Base-by-base conservation (phyloP, 92 coral and sea anemone genomes). In the Porites evermanni region DNA sequence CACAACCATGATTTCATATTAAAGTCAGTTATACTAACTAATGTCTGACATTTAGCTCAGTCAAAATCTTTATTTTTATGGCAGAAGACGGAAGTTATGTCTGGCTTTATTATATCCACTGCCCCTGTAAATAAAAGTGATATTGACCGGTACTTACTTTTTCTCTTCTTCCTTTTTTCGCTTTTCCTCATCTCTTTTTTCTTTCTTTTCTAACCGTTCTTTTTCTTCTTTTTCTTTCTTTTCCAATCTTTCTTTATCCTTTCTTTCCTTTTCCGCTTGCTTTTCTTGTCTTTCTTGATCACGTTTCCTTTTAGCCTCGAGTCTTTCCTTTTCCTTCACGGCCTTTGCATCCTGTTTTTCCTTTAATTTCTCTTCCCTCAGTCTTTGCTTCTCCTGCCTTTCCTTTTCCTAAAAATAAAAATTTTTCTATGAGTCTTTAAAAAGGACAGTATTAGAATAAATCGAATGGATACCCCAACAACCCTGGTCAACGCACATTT, bases 231-330 rank as follows among this genome's bases (percentile, higher is more conserved):
- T 88, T 58, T 88, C 92, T 85, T 82, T 96, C 89, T 92, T 95
- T 61, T 94, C 98, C 23, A 75, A 67, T 74, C 90, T 88, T 60
- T 96, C 98, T 58, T 92, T 96, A 26, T 96, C 98, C 82, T 75
- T 90, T 65, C 88, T 95, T 71, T 96, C 95, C 52, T 91, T 94
- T 63, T 88, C 93, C 53, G 89, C 95, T 60, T 83, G 93, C 80
- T 90, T 95, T 78, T 94, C 98, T n/a, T 79, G 74, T 78, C 78
- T 90, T 70, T 94, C 98, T 74, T 92, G 94, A 66, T 94, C 98
- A 77, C 92, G 92, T 74, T 93, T 94, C 44, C 92, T 93, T 77
- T 94, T 96, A 65, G 93, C 98, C 61, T 94, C 98, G 47, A 85
- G 77, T 82, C 89, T 91, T 74, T 96, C 98, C 72, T 92, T 95